phyloP scores from a whole-genome alignment of 2,113 vertebrate species.

The Hystrix brachyura region DNA sequence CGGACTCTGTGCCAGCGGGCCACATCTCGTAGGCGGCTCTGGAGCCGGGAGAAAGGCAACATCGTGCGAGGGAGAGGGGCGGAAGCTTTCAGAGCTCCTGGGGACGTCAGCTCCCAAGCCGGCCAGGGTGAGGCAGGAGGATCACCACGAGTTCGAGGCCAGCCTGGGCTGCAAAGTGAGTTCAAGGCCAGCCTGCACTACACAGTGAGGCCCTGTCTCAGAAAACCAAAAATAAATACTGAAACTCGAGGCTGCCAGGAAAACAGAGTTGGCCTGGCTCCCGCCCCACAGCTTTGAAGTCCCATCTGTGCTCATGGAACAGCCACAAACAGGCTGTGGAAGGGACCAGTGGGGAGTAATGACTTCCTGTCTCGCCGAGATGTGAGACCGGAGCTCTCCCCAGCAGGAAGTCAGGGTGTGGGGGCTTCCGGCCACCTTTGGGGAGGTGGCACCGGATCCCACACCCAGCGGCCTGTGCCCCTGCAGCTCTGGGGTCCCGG shows the following conservation, averaged over 20 bases:
- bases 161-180: background rate
- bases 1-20: background rate
- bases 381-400: background rate
- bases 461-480: background rate
- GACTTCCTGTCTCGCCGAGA: slow-evolving; percentile 3
- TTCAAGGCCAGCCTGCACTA: background rate
- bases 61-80: background rate
- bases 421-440: background rate
- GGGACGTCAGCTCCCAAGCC: background rate
- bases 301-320: slow-evolving; percentile 13
- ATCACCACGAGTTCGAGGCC: background rate
- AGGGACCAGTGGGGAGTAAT: background rate
- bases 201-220: background rate
- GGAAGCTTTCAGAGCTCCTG: background rate
- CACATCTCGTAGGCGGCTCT: too few relatives aligned
- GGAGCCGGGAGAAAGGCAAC: background rate
- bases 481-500: background rate
- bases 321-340: background rate
- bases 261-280: background rate
- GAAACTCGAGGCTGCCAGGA: background rate
- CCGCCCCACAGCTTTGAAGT: background rate
- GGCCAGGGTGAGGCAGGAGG: background rate
- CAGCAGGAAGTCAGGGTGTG: background rate
- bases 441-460: background rate
- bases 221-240: background rate